phyloP scores from a whole-genome alignment of 2,888 invertebrate genomes.

The Macrophya alboannulata region DNA sequence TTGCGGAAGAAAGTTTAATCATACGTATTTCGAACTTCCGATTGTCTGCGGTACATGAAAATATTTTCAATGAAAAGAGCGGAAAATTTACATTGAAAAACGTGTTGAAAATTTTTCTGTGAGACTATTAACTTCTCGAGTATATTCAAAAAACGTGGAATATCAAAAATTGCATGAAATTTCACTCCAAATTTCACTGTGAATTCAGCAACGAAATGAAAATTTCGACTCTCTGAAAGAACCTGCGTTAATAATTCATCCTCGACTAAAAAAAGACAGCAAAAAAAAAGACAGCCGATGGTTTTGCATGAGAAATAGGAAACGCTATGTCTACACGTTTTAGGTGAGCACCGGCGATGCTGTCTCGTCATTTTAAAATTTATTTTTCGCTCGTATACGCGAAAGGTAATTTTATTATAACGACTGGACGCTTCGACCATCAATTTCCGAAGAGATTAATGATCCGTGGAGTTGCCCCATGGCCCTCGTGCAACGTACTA shows the following conservation, averaged over 20 bases:
- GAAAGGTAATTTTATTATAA: slow-evolving; percentile 18
- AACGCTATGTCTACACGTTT: neutral
- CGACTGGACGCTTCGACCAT: neutral
- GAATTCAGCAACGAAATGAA: neutral
- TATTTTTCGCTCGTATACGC: neutral
- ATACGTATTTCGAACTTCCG: no score
- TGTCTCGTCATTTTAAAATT: slow-evolving; percentile 17
- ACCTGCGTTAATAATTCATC: neutral
- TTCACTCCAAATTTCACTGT: no score
- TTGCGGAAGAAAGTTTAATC: no score
- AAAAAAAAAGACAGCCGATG: neutral
- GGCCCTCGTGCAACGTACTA: neutral
- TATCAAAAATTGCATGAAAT: no score
- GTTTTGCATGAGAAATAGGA: neutral
- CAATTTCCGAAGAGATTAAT: slow-evolving; percentile 23
- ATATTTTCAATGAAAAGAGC: no score
- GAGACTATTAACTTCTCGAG: no score
- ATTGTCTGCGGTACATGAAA: no score
- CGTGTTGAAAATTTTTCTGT: no score
- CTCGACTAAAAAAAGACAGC: neutral
- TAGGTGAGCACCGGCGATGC: neutral
- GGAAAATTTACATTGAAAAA: no score
- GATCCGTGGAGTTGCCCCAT: slow-evolving; percentile 21
- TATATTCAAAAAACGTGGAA: no score
- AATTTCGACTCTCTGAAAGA: neutral